These are phyloP conservation scores for Meta bourneti DNA, from an alignment of 2,888 invertebrate species.

Conservation along the genomic window DNA sequence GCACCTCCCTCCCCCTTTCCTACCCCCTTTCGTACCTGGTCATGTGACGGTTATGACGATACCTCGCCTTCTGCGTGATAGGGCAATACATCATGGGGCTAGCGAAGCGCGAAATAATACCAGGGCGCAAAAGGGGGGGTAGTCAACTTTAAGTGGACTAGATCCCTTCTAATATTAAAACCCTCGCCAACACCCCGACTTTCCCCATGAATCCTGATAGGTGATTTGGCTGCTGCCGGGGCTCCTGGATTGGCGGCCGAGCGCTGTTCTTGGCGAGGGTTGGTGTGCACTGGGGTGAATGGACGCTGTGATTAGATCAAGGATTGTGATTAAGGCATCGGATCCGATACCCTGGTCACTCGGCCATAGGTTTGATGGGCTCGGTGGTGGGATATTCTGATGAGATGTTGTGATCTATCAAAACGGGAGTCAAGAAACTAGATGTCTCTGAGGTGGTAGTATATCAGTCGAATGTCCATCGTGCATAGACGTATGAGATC, in stretches of 20 bases:
- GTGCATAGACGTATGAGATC: no score
- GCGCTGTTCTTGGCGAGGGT: background rate
- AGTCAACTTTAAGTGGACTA: conserved; percentile 74
- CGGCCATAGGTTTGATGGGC: no score
- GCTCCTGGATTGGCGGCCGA: background rate
- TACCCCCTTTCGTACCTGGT: conserved; percentile 41
- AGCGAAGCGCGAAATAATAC: conserved; percentile 73
- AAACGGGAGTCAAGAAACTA: no score
- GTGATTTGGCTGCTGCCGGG: conserved; percentile 39
- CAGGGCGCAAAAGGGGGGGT: conserved; percentile 40
- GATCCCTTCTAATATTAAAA: conserved; percentile 66
- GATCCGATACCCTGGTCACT: no score
- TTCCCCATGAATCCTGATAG: conserved; percentile 61
- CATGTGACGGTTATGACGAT: conserved; percentile 69
- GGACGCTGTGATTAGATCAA: background rate
- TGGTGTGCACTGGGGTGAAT: background rate
- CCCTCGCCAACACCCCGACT: conserved; percentile 58
- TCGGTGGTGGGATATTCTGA: no score
- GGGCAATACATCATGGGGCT: conserved; percentile 71
- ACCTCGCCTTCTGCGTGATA: conserved; percentile 68
- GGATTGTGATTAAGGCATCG: no score
- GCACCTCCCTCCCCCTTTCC: background rate
- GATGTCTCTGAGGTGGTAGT: no score
- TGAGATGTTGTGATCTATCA: no score
- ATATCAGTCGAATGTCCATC: no score